Conservation (phyloP, 2,888 invertebrate genomes). For the Escarpia spicata region DNA sequence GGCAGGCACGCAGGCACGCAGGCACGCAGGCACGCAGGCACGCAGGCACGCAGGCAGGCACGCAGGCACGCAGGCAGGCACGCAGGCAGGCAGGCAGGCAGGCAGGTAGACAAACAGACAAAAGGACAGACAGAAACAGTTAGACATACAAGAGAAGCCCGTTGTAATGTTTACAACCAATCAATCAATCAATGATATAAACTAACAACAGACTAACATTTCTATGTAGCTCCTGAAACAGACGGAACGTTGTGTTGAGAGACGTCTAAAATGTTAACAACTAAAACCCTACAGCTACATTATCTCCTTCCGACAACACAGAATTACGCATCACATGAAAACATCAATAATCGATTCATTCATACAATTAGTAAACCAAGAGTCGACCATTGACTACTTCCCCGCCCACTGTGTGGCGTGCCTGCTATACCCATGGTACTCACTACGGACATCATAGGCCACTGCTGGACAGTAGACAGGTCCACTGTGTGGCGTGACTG, state of each 20-base stretch:
- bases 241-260: no score
- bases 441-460: neutral
- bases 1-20: neutral
- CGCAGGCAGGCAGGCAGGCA: no score
- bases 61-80: no score
- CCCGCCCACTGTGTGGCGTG: neutral
- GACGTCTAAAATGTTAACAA: no score
- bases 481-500: neutral
- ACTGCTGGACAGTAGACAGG: neutral
- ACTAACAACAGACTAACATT: no score
- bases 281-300: no score
- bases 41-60: no score
- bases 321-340: neutral
- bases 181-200: no score
- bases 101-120: neutral
- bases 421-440: neutral
- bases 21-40: no score
- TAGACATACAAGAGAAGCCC: neutral
- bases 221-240: no score
- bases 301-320: neutral
- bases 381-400: neutral
- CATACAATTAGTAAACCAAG: neutral
- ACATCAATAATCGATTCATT: neutral
- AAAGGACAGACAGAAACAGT: neutral
- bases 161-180: neutral